Evolutionary conservation across 2,888 invertebrate species (phyloP).

Genomic region (Bombylius major): DNA sequence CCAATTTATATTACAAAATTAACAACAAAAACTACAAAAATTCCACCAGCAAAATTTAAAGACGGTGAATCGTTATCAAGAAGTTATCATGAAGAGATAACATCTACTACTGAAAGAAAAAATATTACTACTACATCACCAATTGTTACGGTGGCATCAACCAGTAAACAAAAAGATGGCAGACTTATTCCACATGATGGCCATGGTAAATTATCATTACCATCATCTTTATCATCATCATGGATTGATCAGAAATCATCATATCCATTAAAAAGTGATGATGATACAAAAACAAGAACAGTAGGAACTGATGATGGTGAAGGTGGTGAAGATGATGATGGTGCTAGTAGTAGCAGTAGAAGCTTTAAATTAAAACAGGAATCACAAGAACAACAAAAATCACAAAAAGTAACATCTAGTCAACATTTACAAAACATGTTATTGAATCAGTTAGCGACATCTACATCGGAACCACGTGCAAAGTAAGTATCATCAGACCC

Average conservation of each 20-base stretch:
- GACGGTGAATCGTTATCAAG: background rate
- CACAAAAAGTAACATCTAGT: slow-evolving; percentile 4
- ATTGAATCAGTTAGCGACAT: slow-evolving; percentile 12
- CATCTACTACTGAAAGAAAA: background rate
- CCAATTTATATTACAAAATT: background rate
- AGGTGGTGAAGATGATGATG: no score
- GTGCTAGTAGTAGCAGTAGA: no score
- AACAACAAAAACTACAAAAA: background rate
- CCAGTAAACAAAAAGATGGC: background rate
- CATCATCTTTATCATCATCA: background rate
- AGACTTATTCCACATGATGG: background rate
- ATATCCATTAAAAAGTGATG: background rate
- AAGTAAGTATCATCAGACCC: slow-evolving; percentile 4
- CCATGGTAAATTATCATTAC: no score
- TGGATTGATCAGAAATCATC: background rate
- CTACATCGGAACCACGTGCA: slow-evolving; percentile 10
- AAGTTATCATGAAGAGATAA: background rate
- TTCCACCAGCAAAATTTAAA: background rate
- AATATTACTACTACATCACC: background rate
- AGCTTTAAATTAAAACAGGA: background rate
- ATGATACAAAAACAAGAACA: background rate
- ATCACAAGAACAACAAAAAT: background rate
- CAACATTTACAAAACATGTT: slow-evolving; percentile 9
- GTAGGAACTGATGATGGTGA: background rate
- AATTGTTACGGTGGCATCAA: background rate